phyloP scores from a whole-genome alignment of 2,888 invertebrate genomes.

The Sisyra terminalis region DNA sequence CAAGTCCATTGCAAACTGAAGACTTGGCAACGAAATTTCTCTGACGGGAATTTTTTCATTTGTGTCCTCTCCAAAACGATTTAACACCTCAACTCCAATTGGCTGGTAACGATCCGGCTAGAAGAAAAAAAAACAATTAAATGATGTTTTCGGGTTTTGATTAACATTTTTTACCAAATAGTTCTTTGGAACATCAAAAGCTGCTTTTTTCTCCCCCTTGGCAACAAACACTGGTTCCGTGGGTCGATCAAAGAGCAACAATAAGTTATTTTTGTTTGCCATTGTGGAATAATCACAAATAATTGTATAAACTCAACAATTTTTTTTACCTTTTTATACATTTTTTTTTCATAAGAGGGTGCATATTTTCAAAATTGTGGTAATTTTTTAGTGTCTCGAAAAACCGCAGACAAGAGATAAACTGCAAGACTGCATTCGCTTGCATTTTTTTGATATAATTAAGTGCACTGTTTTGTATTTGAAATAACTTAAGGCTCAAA shows the following conservation, averaged over 20 bases:
- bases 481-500: too few species aligned
- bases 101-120: conserved; percentile 36
- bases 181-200: conserved; percentile 41
- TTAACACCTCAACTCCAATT: conserved; percentile 39
- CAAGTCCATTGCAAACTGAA: conserved; percentile 37
- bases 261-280: conserved; percentile 17
- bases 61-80: conserved; percentile 39
- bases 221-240: conserved; percentile 42
- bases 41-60: conserved; percentile 34
- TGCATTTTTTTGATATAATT: too few species aligned
- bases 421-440: too few species aligned
- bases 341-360: too few species aligned
- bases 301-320: too few species aligned
- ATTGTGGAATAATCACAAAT: too few species aligned
- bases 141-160: background rate
- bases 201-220: conserved; percentile 38
- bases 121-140: conserved; percentile 1
- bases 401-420: too few species aligned
- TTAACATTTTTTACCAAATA: conserved; percentile 42
- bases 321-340: too few species aligned
- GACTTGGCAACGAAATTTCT: conserved; percentile 34
- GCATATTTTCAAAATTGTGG: too few species aligned
- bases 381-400: too few species aligned
- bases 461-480: too few species aligned
- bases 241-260: conserved; percentile 40